phyloP scores from a whole-genome alignment of 2,113 vertebrate species.

The Podilymbus podiceps region DNA sequence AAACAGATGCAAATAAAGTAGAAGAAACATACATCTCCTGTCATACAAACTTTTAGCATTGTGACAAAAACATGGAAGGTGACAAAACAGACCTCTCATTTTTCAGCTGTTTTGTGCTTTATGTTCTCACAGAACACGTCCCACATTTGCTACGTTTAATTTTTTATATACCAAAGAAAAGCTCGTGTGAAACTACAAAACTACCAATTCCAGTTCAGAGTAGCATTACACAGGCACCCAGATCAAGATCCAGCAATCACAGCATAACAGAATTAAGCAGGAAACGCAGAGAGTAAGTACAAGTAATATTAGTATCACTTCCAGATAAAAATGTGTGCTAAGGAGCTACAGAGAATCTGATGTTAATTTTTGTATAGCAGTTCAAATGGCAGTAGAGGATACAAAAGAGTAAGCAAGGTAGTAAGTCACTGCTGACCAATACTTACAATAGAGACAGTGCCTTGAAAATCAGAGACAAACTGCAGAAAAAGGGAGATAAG shows the following conservation, averaged over 20 bases:
- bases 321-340: not conserved
- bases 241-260: not conserved
- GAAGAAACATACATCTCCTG: not conserved
- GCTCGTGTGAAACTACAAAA: not conserved
- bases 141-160: not conserved
- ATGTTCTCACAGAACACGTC: not conserved
- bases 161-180: not conserved
- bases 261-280: not conserved
- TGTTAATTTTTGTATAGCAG: not conserved
- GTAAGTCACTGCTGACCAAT: not conserved
- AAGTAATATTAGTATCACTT: not conserved
- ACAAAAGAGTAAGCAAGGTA: not conserved
- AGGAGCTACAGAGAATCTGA: not conserved
- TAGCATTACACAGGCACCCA: not conserved
- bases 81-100: not conserved
- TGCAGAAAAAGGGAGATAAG: not conserved
- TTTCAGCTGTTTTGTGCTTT: not conserved
- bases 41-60: not conserved
- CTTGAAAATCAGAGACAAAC: conserved; percentile 31
- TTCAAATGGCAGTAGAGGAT: not conserved
- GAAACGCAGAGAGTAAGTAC: not conserved
- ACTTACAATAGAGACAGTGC: not conserved
- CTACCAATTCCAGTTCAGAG: not conserved
- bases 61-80: not conserved
- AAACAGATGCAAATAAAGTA: not conserved